These are phyloP conservation scores for Ondatra zibethicus DNA, from an alignment of 2,113 vertebrate species.

Conservation along the genomic window DNA sequence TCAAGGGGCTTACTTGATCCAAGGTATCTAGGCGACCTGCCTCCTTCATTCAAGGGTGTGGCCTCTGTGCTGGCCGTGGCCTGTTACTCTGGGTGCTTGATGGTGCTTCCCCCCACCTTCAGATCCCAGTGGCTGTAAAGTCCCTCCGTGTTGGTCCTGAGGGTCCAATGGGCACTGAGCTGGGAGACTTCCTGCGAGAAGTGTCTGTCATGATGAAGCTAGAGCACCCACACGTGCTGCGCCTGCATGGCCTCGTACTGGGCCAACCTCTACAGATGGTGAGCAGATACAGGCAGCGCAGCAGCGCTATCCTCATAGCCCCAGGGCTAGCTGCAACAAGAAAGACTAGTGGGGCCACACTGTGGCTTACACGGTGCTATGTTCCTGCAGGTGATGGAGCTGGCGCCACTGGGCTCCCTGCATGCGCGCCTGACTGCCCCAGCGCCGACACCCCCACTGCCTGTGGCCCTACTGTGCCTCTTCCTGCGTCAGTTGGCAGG, in stretches of 20 bases:
- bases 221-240: constrained; percentile 92
- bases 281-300: neutral
- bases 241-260: constrained; percentile 92
- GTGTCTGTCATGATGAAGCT: constrained; percentile 92
- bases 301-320: neutral
- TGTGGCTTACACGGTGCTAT: neutral
- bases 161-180: constrained; percentile 71
- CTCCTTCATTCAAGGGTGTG: neutral
- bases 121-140: constrained; percentile 93
- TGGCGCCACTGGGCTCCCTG: constrained; percentile 90
- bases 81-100: neutral
- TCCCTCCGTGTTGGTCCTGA: constrained; percentile 87
- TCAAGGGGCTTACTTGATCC: neutral
- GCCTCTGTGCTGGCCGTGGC: neutral
- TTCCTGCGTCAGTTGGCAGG: constrained; percentile 91
- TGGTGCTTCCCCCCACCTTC: neutral
- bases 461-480: constrained; percentile 89
- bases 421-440: constrained; percentile 88
- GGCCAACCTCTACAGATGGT: constrained; percentile 95
- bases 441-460: constrained; percentile 83
- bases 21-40: neutral
- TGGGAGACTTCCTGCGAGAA: constrained; percentile 93
- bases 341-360: neutral
- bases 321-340: neutral
- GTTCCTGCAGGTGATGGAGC: constrained; percentile 90